Base-by-base conservation (phyloP, 2,113 vertebrate genomes). In the Clinocottus analis region DNA sequence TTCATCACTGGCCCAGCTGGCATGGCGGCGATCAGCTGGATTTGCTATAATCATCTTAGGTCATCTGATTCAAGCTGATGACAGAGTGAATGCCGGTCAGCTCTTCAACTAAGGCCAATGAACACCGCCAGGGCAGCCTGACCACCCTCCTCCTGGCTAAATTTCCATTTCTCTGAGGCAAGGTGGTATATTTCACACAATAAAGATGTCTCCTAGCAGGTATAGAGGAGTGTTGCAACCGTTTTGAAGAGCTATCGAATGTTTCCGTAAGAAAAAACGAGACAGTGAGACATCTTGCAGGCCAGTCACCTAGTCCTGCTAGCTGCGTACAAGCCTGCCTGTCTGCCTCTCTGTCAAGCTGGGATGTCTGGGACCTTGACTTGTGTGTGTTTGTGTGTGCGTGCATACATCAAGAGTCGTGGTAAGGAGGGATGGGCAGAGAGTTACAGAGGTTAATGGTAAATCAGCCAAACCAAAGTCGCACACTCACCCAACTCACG, bases 391-490 rank as follows among this genome's bases (percentile, higher is more conserved):
- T 73, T 77, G 62, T 76, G 67, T 73, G 66, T 77, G 37, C 79
- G 64, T 69, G 75, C 78, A 1, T 76, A 69, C 65, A 85, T 79
- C 41, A 35, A 84, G 83, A 83, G 87, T 77, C 45, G 39, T 84
- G 70, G 63, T 86, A 66, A 72, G 77, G 77, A 86, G 83, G 79
- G 72, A 87, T 75, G 87, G 85, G 90, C 77, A 89, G 87, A 85
- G 93, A 87, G 87, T 91, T 92, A 92, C 84, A 93, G 85, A 91
- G 93, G 89, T 93, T 90, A 93, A 94, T 90, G 90, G 89, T 91
- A 92, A 92, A 94, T 91, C 91, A 93, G 91, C 91, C 92, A 94
- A 93, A 94, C 91, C 92, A 93, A 93, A 94, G 88, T 93, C 91
- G 92, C 90, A 92, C 92, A 92, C 92, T 92, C 92, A 93, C 87